Conservation (phyloP, 2,888 invertebrate species). For the Hydraecia micacea region DNA sequence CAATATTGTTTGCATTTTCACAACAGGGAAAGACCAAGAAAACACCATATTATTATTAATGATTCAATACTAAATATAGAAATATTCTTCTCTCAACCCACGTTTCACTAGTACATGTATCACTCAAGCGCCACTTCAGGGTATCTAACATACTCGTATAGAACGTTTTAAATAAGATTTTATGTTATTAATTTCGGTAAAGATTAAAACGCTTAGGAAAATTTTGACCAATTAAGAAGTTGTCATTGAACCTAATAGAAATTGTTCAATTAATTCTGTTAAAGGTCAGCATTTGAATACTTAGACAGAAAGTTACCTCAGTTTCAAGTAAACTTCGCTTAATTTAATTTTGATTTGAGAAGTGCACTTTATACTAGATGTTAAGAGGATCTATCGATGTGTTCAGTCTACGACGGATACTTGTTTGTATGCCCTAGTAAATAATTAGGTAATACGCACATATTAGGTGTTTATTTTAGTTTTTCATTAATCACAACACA, state of each 20-base stretch:
- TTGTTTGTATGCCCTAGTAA: not conserved
- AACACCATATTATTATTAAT: not conserved
- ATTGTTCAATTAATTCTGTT: conserved; percentile 25
- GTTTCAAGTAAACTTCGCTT: not conserved
- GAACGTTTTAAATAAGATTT: conserved; percentile 11
- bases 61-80: not conserved
- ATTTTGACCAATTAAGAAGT: conserved; percentile 28
- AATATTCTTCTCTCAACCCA: not conserved
- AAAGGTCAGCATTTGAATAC: conserved; percentile 28
- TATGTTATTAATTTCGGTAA: not conserved
- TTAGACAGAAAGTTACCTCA: not conserved
- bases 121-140: conserved; percentile 3
- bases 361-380: not conserved
- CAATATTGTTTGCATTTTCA: no score
- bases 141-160: not conserved
- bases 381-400: not conserved
- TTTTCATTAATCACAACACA: not conserved
- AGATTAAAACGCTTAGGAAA: conserved; percentile 35
- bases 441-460: no score
- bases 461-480: not conserved
- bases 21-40: not conserved
- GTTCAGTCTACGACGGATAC: not conserved
- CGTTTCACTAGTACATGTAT: not conserved
- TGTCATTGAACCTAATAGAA: conserved; percentile 4
- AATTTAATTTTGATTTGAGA: not conserved